These are phyloP conservation scores for Paradisaea rubra DNA, from an alignment of 2,113 vertebrate species.

Conservation along the genomic window DNA sequence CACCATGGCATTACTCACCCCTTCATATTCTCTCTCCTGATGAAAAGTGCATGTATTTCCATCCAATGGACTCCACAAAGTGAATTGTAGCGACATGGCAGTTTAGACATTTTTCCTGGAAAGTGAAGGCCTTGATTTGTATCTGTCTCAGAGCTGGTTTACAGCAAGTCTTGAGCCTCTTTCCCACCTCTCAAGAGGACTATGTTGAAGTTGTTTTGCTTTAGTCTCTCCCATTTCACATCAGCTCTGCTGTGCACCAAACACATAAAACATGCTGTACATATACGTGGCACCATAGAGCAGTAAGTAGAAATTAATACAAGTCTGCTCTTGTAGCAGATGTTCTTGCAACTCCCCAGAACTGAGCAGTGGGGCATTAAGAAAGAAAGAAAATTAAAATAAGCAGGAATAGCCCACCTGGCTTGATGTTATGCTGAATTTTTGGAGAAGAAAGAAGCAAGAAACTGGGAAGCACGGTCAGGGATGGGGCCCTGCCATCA, in stretches of 20 bases:
- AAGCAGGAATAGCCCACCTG: not conserved
- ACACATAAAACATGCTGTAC: not conserved
- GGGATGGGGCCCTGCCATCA: rapidly evolving
- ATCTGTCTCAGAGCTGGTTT: not conserved
- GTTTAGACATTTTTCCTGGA: not conserved
- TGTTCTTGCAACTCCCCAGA: not conserved
- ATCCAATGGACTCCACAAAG: not conserved
- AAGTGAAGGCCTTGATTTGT: not conserved
- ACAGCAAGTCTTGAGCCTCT: not conserved
- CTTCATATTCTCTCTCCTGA: not conserved
- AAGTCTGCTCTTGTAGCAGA: not conserved
- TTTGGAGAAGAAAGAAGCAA: not conserved
- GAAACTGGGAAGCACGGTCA: not conserved
- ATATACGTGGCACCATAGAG: not conserved
- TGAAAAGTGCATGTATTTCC: not conserved
- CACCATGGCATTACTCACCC: not conserved
- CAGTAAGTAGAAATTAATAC: not conserved
- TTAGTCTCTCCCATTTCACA: not conserved
- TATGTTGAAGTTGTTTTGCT: not conserved
- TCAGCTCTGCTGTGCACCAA: not conserved
- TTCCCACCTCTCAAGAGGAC: not conserved
- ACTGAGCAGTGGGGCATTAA: not conserved
- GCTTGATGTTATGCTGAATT: not conserved
- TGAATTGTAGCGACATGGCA: rapidly evolving
- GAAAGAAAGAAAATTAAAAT: not conserved